Conservation (phyloP, 2,797 vertebrate genomes). For the Aeoliscus strigatus region DNA sequence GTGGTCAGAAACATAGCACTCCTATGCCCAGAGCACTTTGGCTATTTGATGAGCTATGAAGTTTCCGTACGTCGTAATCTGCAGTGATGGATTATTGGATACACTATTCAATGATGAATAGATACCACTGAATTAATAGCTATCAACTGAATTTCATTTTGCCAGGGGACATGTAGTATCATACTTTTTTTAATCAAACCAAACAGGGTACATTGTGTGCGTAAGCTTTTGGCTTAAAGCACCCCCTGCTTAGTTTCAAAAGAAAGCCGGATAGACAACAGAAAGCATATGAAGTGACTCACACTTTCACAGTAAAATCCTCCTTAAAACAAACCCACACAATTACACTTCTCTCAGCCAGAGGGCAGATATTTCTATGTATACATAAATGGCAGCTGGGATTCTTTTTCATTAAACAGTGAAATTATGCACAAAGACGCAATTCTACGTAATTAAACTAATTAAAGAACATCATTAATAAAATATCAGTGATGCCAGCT, state of each 20-base stretch:
- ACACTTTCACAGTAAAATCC: constrained; percentile 26
- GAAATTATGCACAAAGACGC: constrained; percentile 77
- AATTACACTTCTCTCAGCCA: constrained; percentile 59
- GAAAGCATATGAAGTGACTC: constrained; percentile 53
- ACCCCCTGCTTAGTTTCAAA: constrained; percentile 60
- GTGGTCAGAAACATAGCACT: constrained; percentile 67
- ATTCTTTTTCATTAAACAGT: constrained; percentile 72
- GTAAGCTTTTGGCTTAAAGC: constrained; percentile 45
- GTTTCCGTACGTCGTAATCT: constrained; percentile 26
- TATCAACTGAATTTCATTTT: constrained; percentile 33
- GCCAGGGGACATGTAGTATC: constrained; percentile 11
- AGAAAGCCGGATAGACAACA: constrained; percentile 63
- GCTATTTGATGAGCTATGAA: constrained; percentile 43
- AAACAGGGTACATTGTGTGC: constrained; percentile 52
- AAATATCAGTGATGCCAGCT: constrained; percentile 80
- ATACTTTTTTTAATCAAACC: constrained; percentile 30
- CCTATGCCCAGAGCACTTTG: constrained; percentile 53
- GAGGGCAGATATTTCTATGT: constrained; percentile 61
- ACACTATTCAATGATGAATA: constrained; percentile 8
- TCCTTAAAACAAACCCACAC: constrained; percentile 42
- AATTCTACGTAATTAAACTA: constrained; percentile 80
- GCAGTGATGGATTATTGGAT: constrained; percentile 22
- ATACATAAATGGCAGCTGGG: constrained; percentile 66
- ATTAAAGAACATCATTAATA: constrained; percentile 84
- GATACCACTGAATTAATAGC: constrained; percentile 11